phyloP scores from a whole-genome alignment of 2,797 vertebrate genomes.

The Naso thynnoides region DNA sequence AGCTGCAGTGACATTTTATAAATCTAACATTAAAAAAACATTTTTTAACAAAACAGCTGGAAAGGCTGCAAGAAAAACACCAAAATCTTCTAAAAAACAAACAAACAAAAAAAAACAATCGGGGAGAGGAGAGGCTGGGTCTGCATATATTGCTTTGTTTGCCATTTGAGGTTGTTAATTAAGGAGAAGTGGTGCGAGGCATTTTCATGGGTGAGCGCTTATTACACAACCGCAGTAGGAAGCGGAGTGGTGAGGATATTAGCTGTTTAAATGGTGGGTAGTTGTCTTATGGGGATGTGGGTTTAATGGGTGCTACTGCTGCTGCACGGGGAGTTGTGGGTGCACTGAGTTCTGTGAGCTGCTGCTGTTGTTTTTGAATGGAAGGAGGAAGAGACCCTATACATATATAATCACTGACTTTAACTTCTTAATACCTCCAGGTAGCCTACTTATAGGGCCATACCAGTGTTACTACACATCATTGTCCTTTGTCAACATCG shows the following conservation, averaged over 20 bases:
- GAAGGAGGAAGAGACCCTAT: conserved; percentile 19
- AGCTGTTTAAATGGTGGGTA: conserved; percentile 67
- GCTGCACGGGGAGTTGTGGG: conserved; percentile 38
- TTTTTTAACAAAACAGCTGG: neutral
- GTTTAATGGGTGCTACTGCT: conserved; percentile 42
- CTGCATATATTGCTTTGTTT: conserved; percentile 66
- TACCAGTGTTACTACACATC: too few species aligned
- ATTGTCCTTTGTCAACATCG: too few species aligned
- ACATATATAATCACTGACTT: conserved; percentile 10
- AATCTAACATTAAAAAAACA: conserved; percentile 21
- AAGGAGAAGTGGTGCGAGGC: conserved; percentile 61
- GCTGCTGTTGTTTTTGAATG: conserved; percentile 31
- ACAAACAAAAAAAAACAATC: conserved; percentile 1
- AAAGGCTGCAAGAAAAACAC: neutral
- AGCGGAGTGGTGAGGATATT: conserved; percentile 68
- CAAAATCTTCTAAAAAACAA: conserved; percentile 15
- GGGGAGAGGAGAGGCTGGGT: conserved; percentile 40
- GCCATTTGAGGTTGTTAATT: conserved; percentile 70
- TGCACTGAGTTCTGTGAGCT: conserved; percentile 33
- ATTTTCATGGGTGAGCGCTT: conserved; percentile 65
- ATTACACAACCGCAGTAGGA: conserved; percentile 59
- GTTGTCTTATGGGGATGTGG: conserved; percentile 53
- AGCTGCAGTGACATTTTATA: conserved; percentile 1
- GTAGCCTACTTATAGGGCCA: too few species aligned
- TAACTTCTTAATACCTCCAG: too few species aligned